Evolutionary conservation across 2,797 vertebrate genomes (phyloP), one percentile per base, ranked within the genome.

Genomic region (Oceanodroma leucorhoa): DNA sequence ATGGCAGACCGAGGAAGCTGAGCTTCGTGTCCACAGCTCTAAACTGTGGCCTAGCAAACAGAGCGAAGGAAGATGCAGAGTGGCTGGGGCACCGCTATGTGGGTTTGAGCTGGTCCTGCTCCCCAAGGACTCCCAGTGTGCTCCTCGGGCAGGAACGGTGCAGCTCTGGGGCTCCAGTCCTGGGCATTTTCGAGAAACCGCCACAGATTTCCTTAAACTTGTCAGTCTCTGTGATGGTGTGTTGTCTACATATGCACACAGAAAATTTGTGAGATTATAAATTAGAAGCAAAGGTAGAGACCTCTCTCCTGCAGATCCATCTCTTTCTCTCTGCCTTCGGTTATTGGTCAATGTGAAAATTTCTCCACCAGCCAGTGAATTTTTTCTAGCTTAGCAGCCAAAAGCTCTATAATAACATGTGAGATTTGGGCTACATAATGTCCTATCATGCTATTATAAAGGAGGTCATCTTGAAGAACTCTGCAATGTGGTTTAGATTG

Each of bases 51-150:
- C 38, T 64, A 24, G 29, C 48, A 72, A 64, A 29, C 14, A 50
- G 46, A 5, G 9, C 1, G 5, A 57, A 82, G 61, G 70, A 46
- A 61, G 27, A 70, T 36, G 46, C 10, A 32, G 48, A 40, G 41
- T 0, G 0, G 40, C 51, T 46, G 27, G 1, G 36, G 81, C 19
- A 27, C 12, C 7, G 9, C 50, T 20, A 0, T 10, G 23, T 8
- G 30, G 5, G 21, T 62, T 20, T 43, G n/a, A 86, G 77, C 70
- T 53, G 58, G 5, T 53, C 24, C 62, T 64, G 48, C 64, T 87
- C 20, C 40, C 46, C 1, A 0, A 10, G 46, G 40, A 14, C 34
- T 69, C 20, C n/a, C 0, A 0, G 32, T 3, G 1, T 22, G 24
- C n/a, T 83, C 67, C 48, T 11, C 13, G 10, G 19, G n/a, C 24